phyloP scores from a whole-genome alignment of 2,888 invertebrate genomes.

The Dynastes hyllus region DNA sequence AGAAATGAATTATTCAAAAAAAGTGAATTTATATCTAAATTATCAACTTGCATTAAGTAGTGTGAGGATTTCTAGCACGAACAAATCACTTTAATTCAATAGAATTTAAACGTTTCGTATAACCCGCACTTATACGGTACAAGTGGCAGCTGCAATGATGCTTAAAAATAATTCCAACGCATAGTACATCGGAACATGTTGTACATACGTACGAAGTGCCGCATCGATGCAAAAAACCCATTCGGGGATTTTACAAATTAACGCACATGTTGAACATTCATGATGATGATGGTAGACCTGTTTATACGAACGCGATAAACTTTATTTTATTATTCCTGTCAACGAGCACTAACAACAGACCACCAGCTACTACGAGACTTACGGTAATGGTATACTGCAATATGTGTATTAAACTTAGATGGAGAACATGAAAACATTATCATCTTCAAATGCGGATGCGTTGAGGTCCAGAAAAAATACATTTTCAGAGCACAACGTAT shows the following conservation, averaged over 20 bases:
- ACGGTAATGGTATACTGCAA: background rate
- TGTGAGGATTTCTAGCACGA: too few species aligned
- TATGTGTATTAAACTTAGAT: background rate
- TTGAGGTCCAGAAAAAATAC: constrained; percentile 12
- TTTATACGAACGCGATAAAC: constrained; percentile 28
- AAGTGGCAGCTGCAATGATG: too few species aligned
- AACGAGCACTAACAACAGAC: constrained; percentile 13
- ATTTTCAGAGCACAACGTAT: background rate
- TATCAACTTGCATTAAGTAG: too few species aligned
- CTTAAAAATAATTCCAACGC: too few species aligned
- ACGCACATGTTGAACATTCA: constrained; percentile 29
- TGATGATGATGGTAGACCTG: constrained; percentile 1
- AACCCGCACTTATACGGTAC: too few species aligned
- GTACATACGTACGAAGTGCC: background rate
- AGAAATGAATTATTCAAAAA: too few species aligned
- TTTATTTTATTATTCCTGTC: constrained; percentile 28
- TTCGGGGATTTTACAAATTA: constrained; percentile 19
- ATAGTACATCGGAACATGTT: background rate
- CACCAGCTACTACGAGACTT: background rate
- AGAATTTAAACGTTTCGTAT: too few species aligned
- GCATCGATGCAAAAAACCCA: background rate
- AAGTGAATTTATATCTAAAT: too few species aligned
- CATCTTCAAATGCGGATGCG: constrained; percentile 3
- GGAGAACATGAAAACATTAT: background rate
- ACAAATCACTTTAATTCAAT: too few species aligned